phyloP scores from a whole-genome alignment of 2,888 invertebrate genomes.

The Ornithoptera priamus region DNA sequence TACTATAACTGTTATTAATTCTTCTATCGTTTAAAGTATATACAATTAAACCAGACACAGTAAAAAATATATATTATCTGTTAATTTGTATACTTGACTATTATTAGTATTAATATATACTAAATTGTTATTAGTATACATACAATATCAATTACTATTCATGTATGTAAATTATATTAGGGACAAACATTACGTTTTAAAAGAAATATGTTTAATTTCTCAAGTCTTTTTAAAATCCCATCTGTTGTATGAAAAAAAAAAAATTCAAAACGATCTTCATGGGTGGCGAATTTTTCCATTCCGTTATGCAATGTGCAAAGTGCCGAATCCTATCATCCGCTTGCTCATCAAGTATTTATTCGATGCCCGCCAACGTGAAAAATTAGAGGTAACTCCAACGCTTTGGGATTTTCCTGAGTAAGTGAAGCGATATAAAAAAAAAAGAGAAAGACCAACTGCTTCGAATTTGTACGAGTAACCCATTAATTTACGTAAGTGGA shows the following conservation, averaged over 20 bases:
- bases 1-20: too few species aligned
- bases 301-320: conserved; percentile 28
- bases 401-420: conserved; percentile 21
- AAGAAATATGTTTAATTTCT: not conserved
- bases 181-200: too few species aligned
- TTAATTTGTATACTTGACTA: too few species aligned
- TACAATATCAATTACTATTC: too few species aligned
- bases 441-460: conserved; percentile 18
- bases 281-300: conserved; percentile 21
- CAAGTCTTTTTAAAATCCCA: not conserved
- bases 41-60: too few species aligned
- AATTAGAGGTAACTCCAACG: conserved; percentile 24
- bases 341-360: conserved; percentile 28
- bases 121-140: too few species aligned
- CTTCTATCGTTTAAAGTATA: too few species aligned
- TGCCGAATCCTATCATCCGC: conserved; percentile 27
- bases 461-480: conserved; percentile 5
- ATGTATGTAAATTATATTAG: too few species aligned
- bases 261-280: conserved; percentile 20
- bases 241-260: not conserved
- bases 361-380: conserved; percentile 24
- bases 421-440: conserved; percentile 19
- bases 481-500: conserved; percentile 2
- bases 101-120: too few species aligned
- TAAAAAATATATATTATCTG: too few species aligned